phyloP scores from a whole-genome alignment of 2,888 invertebrate genomes.

The Perithous albicinctus region DNA sequence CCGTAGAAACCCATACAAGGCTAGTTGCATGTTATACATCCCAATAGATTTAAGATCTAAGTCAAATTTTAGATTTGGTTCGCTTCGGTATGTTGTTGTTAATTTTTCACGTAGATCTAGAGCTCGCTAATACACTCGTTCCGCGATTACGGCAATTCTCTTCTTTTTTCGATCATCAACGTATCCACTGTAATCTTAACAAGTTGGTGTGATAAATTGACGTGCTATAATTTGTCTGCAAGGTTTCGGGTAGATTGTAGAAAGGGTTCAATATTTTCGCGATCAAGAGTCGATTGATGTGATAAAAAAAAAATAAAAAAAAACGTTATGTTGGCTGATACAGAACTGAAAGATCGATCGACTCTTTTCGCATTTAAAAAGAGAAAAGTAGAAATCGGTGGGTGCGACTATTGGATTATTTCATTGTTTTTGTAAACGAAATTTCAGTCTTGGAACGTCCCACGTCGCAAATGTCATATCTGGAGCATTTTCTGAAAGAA shows the following conservation, averaged over 20 bases:
- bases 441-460: constrained; percentile 94
- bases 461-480: constrained; percentile 95
- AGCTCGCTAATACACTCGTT: constrained; percentile 30
- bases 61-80: constrained; percentile 15
- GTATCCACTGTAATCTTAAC: constrained; percentile 47
- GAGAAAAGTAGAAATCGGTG: not conserved
- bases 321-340: not conserved
- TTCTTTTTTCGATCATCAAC: constrained; percentile 25
- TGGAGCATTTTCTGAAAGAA: constrained; percentile 96
- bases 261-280: constrained; percentile 22
- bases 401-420: not conserved
- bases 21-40: constrained; percentile 61
- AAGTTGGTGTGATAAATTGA: constrained; percentile 55
- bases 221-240: constrained; percentile 41
- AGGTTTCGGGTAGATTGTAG: constrained; percentile 43
- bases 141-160: constrained; percentile 21
- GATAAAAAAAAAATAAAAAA: not conserved
- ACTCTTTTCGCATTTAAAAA: constrained; percentile 40
- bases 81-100: constrained; percentile 46
- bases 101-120: constrained; percentile 31
- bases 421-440: not conserved
- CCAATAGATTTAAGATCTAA: constrained; percentile 28
- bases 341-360: constrained; percentile 6
- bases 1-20: constrained; percentile 37
- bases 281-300: constrained; percentile 47